Base-by-base conservation (phyloP, 2,113 vertebrate genomes). In the Trogon surrucura region DNA sequence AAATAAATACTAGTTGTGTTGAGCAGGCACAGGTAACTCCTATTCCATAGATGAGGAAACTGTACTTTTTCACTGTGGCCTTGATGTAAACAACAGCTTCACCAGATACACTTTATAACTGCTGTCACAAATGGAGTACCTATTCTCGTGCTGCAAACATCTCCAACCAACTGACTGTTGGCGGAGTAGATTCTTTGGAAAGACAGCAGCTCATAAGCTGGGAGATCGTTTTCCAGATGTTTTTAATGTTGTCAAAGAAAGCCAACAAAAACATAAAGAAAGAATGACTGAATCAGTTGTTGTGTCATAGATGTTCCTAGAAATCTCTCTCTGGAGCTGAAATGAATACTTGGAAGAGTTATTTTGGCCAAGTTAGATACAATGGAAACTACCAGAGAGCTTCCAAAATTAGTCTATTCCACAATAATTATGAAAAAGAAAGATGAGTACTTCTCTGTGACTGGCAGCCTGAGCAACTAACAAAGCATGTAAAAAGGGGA, bases 321-420 rank as follows among this genome's bases (percentile, higher is more conserved):
- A 97, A 95, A 95, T 84, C 93, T 84, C 83, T 92, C 75, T 95
- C 89, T 89, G 69, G 91, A 95, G 38, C 57, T 87, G 77, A 93
- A 95, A 91, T 30, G 32, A 95, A 93, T 92, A 67, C 48, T 81
- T 87, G 80, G 72, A 94, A 95, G 67, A 47, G 5, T 30, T 89
- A 64, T 79, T 92, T 54, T 85, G 84, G 86, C 94, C 22, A 60
- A 84, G 80, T 78, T 72, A 41, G 44, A 87, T 85, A 85, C 34
- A 82, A 67, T 50, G 61, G 65, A 93, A 92, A 87, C 70, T 81
- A 67, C 48, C 34, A 89, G 32, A 79, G 23, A 92, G 51, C 29
- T 93, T 94, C 69, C 83, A 93, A 92, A 84, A 79, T 71, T 41
- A 25, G 22, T 86, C 85, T 86, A 67, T 93, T 84, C 65, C 48